Conservation (phyloP, 2,113 vertebrate genomes). For the Calidris pygmaea region DNA sequence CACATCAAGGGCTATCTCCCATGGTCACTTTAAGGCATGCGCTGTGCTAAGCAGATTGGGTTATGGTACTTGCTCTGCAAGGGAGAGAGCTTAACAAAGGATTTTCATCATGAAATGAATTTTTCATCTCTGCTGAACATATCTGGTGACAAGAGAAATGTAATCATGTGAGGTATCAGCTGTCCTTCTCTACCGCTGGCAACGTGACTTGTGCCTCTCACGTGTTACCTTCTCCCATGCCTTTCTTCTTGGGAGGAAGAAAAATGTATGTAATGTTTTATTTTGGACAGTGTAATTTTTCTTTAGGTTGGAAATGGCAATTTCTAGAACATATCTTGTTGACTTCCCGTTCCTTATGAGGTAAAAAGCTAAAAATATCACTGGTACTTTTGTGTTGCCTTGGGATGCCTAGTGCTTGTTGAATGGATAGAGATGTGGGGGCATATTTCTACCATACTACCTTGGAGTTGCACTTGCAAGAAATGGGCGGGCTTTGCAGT, state of each 20-base stretch:
- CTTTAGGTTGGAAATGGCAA: background rate
- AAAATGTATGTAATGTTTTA: background rate
- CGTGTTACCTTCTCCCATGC: background rate
- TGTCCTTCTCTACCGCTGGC: background rate
- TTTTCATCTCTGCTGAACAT: background rate
- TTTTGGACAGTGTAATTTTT: background rate
- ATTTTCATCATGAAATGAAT: background rate
- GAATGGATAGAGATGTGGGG: background rate
- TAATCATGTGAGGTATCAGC: background rate
- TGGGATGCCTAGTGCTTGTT: background rate
- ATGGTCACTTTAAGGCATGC: background rate
- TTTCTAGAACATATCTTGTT: background rate
- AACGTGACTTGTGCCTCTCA: accelerated
- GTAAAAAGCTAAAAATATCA: background rate
- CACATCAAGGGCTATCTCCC: background rate
- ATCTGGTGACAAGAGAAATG: background rate
- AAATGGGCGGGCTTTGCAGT: background rate
- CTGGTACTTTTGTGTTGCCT: background rate
- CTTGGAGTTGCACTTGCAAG: background rate
- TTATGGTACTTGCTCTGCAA: background rate
- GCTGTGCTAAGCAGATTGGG: background rate
- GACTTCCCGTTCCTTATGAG: background rate
- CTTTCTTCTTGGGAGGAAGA: background rate
- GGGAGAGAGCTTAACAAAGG: background rate
- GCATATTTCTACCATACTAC: background rate